Conservation (phyloP, 2,797 vertebrate genomes). For the Tenualosa ilisha region DNA sequence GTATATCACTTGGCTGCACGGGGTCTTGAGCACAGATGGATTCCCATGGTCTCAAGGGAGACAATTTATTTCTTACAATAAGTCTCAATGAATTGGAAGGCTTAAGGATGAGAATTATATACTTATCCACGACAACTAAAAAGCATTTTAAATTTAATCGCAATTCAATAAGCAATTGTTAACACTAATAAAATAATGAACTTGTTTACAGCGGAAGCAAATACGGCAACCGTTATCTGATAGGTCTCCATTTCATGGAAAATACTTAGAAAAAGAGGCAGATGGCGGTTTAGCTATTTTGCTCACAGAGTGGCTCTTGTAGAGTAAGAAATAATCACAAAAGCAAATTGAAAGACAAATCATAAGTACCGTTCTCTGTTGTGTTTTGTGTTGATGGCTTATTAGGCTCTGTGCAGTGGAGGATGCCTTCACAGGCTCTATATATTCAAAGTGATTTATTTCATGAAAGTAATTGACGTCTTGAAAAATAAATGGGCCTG, state of each 20-base stretch:
- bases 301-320: slow-evolving; percentile 2
- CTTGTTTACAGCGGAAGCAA: background rate
- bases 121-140: background rate
- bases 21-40: background rate
- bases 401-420: slow-evolving; percentile 14
- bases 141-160: background rate
- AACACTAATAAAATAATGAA: background rate
- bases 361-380: slow-evolving; percentile 6
- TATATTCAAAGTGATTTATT: slow-evolving; percentile 23
- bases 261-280: background rate
- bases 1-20: background rate
- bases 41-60: background rate
- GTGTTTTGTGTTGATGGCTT: background rate
- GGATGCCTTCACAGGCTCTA: background rate
- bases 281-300: background rate
- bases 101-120: background rate
- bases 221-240: background rate
- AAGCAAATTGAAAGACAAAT: slow-evolving; percentile 26
- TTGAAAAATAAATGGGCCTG: slow-evolving; percentile 20
- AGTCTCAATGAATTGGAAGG: background rate
- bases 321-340: slow-evolving; percentile 17
- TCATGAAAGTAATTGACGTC: slow-evolving; percentile 15
- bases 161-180: background rate
- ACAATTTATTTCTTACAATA: background rate
- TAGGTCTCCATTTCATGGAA: slow-evolving; percentile 7